Evolutionary conservation across 2,797 vertebrate species (phyloP).

Genomic region (Microhierax caerulescens): DNA sequence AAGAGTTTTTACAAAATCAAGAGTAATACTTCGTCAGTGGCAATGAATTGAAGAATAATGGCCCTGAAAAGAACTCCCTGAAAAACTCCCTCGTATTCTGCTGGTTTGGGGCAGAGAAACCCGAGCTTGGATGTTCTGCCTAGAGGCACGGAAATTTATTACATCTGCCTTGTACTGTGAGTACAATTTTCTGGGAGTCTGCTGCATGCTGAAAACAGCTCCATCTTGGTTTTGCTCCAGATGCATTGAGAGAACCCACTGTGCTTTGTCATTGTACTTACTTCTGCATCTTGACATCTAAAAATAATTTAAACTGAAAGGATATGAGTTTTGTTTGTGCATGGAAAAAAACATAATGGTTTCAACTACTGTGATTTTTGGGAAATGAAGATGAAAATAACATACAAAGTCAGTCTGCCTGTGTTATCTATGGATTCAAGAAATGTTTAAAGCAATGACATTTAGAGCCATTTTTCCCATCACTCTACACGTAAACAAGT

Average conservation of each 20-base stretch:
- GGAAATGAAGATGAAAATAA: conserved; percentile 30
- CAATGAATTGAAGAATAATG: not conserved
- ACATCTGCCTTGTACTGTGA: conserved; percentile 3
- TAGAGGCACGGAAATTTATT: conserved; percentile 46
- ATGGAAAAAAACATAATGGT: not conserved
- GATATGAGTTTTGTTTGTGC: conserved; percentile 45
- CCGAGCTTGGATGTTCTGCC: not conserved
- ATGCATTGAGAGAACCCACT: conserved; percentile 23
- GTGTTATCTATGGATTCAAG: not conserved
- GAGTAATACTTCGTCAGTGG: not conserved
- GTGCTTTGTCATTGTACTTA: conserved; percentile 45
- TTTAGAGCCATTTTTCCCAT: not conserved
- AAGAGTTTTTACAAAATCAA: not conserved
- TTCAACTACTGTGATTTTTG: not conserved
- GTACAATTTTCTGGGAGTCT: conserved; percentile 50
- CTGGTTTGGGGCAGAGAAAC: conserved; percentile 11
- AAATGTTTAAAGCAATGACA: conserved; percentile 27
- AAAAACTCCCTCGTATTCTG: not conserved
- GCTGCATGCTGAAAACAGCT: conserved; percentile 37
- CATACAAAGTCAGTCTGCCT: conserved; percentile 22
- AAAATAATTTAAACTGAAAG: conserved; percentile 48
- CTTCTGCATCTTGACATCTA: conserved; percentile 21
- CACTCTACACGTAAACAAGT: not conserved
- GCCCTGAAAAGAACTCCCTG: not conserved
- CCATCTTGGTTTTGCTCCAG: conserved; percentile 49